Base-by-base conservation (phyloP, 1,140 invertebrate genomes). In the Elymnias hypermnestra region DNA sequence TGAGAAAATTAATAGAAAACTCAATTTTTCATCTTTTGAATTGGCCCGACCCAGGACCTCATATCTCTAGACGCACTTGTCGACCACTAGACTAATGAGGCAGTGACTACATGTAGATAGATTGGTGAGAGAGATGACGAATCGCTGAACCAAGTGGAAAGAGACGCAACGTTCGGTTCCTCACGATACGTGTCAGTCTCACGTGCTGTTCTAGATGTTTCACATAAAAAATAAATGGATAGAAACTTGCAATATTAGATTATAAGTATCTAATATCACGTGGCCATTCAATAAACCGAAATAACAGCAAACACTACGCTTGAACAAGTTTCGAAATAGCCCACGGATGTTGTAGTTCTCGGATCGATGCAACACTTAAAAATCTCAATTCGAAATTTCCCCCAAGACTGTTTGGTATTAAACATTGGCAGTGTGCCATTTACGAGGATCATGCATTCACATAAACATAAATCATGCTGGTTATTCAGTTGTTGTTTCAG, bases 361-460 rank as follows among this genome's bases (percentile, higher is more conserved):
- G 6, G 14, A 7, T 33, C 29, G 29, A 33, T 33, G 29, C 29
- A 33, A 33, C 29, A 15, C 13, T 33, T 33, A 33, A 33, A 33
- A 33, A 33, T 29, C 13, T 1, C 14, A 33, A 2, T 33, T 33
- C 29, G 5, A 15, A 33, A 33, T 33, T 5, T 33, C n/a, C 29
- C 26, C 26, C 13, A 15, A 33, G 26, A 33, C 15, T 48, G 21
- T 35, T 47, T 35, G 37, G 8, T n/a, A 13, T 46, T 38, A 12
- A 35, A 35, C 3, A 18, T 40, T 48, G 45, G 37, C 26, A 14
- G 14, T n/a, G 8, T 18, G 45, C 45, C 45, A 48, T 18, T 18
- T 18, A 33, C 12, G 23, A 39, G 7, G 9, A n/a, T 23, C 23
- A 13, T 29, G 22, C 28, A 19, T 39, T 33, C 13, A 26, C 18